phyloP scores from a whole-genome alignment of 2,113 vertebrate genomes.

The Tupaia chinensis region DNA sequence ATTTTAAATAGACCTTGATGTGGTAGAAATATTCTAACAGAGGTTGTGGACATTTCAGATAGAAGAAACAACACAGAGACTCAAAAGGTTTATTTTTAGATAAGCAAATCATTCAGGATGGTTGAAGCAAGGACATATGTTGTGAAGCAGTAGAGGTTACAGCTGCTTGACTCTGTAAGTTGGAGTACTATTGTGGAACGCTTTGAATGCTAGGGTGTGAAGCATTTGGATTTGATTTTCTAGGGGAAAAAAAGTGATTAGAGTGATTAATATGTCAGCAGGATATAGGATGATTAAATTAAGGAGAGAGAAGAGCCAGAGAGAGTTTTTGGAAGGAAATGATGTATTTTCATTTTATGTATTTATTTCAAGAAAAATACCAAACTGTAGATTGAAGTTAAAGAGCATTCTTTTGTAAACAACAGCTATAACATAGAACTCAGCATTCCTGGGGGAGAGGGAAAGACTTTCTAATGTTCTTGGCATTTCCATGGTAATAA shows the following conservation, averaged over 20 bases:
- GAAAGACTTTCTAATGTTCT: slow-evolving; percentile 44
- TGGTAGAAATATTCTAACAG: slow-evolving; percentile 49
- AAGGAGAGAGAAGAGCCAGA: slow-evolving; percentile 54
- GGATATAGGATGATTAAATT: slow-evolving; percentile 79
- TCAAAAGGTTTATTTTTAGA: slow-evolving; percentile 48
- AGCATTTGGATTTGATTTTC: slow-evolving; percentile 82
- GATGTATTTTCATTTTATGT: slow-evolving; percentile 76
- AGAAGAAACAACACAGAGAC: slow-evolving; percentile 20
- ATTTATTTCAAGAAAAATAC: slow-evolving; percentile 78
- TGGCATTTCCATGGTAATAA: slow-evolving; percentile 47
- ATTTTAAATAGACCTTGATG: slow-evolving; percentile 2
- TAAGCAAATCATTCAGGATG: slow-evolving; percentile 49
- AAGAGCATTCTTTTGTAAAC: slow-evolving; percentile 63
- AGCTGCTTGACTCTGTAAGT: slow-evolving; percentile 65
- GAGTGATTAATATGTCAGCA: slow-evolving; percentile 82
- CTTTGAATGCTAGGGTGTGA: slow-evolving; percentile 73
- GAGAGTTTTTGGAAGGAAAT: slow-evolving; percentile 63
- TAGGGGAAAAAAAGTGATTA: slow-evolving; percentile 79
- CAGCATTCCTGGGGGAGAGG: neutral
- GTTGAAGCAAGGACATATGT: slow-evolving; percentile 57
- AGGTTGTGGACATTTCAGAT: slow-evolving; percentile 12
- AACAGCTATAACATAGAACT: slow-evolving; percentile 44
- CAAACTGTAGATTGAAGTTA: slow-evolving; percentile 35
- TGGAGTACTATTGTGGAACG: slow-evolving; percentile 49
- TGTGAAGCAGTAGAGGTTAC: slow-evolving; percentile 54